A percentile compares a stretch with the other conserved stretches of the same genome.
Evolutionary conservation across 2,888 invertebrate genomes (phyloP).

Genomic region (Podabrus alpinus): DNA sequence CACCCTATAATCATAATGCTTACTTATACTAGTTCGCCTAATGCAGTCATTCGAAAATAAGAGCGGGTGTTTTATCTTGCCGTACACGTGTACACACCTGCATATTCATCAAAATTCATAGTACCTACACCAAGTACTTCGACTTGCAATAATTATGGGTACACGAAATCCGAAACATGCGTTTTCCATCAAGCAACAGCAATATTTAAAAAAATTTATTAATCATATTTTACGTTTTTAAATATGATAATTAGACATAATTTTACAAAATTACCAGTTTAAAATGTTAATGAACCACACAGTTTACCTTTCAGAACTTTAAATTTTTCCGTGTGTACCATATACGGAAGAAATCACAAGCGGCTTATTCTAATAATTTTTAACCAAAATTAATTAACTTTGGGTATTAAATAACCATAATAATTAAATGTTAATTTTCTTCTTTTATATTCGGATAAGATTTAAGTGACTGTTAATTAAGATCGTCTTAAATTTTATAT

Average conservation of each 20-base stretch:
- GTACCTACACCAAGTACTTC: background rate
- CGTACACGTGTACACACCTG: conserved; percentile 37
- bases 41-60: conserved; percentile 41
- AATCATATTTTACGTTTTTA: background rate
- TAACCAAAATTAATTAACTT: background rate
- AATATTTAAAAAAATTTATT: background rate
- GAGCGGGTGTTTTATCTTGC: conserved; percentile 37
- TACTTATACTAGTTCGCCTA: conserved; percentile 39
- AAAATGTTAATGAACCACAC: background rate
- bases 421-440: background rate
- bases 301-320: background rate
- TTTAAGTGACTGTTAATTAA: background rate
- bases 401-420: background rate
- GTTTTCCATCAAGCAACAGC: background rate
- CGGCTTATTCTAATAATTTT: background rate
- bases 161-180: background rate
- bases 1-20: conserved; percentile 39
- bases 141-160: background rate
- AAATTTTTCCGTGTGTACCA: background rate
- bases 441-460: background rate
- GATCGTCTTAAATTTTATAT: background rate
- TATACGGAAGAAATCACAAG: background rate
- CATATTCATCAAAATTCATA: conserved; percentile 11
- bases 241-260: background rate
- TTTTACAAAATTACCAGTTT: background rate